A percentile compares a stretch with the other conserved stretches of the same genome.
Evolutionary conservation across 2,888 invertebrate genomes (phyloP).

Genomic region (Erebia ligea): DNA sequence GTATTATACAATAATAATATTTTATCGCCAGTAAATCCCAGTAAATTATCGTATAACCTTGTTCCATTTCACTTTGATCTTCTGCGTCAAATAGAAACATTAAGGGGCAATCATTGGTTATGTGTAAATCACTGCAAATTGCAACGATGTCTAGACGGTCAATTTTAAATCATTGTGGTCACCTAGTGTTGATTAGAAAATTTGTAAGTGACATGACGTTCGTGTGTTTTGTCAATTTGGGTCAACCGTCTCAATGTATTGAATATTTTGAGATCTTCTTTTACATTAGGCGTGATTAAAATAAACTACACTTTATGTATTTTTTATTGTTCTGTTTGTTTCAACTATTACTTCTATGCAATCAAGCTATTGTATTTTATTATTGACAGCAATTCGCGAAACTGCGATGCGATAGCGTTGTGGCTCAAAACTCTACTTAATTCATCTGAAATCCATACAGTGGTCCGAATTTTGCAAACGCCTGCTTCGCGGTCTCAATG

Average conservation of each 20-base stretch:
- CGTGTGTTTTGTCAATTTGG: conserved; percentile 55
- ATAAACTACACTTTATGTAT: conserved; percentile 28
- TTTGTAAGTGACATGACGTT: conserved; percentile 47
- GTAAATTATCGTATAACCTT: conserved; percentile 41
- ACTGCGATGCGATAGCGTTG: background rate
- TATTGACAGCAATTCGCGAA: background rate
- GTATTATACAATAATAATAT: background rate
- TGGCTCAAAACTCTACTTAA: background rate
- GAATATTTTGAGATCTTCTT: conserved; percentile 45
- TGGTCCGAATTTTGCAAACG: background rate
- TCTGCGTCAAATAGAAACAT: conserved; percentile 21
- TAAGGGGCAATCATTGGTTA: conserved; percentile 46
- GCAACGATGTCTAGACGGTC: conserved; percentile 67
- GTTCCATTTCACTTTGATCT: conserved; percentile 45
- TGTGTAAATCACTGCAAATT: conserved; percentile 62
- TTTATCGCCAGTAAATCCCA: conserved; percentile 22
- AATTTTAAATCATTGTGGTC: conserved; percentile 63
- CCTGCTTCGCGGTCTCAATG: background rate
- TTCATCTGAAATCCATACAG: background rate
- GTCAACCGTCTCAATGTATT: conserved; percentile 50
- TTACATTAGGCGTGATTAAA: conserved; percentile 31
- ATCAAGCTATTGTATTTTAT: background rate
- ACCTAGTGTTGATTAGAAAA: conserved; percentile 61
- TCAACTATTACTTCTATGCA: background rate
- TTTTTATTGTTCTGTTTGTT: conserved; percentile 18